These are phyloP conservation scores for Anguilla pacifica DNA, from an alignment of 2,797 vertebrate species.

Conservation along the genomic window DNA sequence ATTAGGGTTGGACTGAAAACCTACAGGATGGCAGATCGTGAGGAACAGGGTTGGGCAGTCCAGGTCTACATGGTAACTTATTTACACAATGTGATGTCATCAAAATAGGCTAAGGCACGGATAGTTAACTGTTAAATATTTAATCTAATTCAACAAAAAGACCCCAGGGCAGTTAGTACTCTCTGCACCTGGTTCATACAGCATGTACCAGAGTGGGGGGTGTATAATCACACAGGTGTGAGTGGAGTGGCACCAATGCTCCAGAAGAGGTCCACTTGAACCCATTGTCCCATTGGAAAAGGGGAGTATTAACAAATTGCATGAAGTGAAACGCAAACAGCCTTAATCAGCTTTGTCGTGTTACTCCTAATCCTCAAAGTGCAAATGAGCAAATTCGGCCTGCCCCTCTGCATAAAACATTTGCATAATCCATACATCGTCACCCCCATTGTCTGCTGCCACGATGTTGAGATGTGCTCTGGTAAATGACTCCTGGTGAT, in stretches of 20 bases:
- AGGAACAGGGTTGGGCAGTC: not conserved
- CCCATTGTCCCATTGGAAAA: not conserved
- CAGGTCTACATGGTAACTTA: not conserved
- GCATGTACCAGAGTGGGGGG: not conserved
- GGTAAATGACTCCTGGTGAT: conserved; percentile 70
- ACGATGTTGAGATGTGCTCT: conserved; percentile 66
- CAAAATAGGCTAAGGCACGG: not conserved
- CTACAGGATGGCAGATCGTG: no score
- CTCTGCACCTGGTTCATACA: not conserved
- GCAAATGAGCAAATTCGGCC: not conserved
- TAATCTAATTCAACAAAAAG: not conserved
- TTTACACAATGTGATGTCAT: not conserved
- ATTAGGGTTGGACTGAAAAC: no score
- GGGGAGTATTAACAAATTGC: conserved; percentile 52
- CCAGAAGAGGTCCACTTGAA: conserved; percentile 21
- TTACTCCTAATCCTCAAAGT: conserved; percentile 47
- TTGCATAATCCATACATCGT: conserved; percentile 73
- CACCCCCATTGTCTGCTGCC: conserved; percentile 69
- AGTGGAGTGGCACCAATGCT: conserved; percentile 22
- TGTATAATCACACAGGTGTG: conserved; percentile 47
- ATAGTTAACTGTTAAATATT: not conserved
- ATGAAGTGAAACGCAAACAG: conserved; percentile 44
- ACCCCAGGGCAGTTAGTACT: not conserved
- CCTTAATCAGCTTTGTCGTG: conserved; percentile 55
- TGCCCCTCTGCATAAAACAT: conserved; percentile 41